These are phyloP conservation scores for Tragulus kanchil DNA, from an alignment of 2,113 vertebrate species.

Conservation along the genomic window DNA sequence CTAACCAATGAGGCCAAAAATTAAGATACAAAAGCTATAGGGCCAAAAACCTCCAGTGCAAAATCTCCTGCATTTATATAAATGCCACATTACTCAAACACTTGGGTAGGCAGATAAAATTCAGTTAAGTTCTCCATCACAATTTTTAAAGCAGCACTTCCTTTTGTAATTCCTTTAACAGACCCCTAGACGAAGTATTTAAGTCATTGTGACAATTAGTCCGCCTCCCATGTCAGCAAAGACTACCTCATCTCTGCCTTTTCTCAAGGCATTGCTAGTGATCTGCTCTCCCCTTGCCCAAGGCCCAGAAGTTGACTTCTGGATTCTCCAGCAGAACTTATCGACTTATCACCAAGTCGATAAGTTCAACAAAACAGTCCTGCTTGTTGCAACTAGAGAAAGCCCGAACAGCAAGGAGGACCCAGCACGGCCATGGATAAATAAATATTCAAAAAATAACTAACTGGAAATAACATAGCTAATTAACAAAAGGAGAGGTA, in stretches of 20 bases:
- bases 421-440: too few relatives aligned
- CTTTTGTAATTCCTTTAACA: background rate
- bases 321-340: background rate
- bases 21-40: slow-evolving; percentile 23
- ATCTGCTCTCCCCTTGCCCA: background rate
- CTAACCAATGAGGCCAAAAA: background rate
- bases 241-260: background rate
- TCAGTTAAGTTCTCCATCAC: background rate
- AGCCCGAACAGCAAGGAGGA: too few relatives aligned
- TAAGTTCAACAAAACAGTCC: slow-evolving; percentile 27
- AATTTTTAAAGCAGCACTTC: slow-evolving; percentile 24
- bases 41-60: background rate
- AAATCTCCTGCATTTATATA: background rate
- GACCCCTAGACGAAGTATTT: background rate
- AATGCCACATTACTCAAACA: background rate
- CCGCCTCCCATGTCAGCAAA: background rate
- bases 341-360: background rate
- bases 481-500: background rate
- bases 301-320: background rate
- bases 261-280: background rate
- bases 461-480: background rate
- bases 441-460: background rate
- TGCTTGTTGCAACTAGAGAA: background rate
- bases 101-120: background rate
- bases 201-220: background rate